phyloP scores from a whole-genome alignment of 2,888 invertebrate species.

The Dexiosoma caninum region DNA sequence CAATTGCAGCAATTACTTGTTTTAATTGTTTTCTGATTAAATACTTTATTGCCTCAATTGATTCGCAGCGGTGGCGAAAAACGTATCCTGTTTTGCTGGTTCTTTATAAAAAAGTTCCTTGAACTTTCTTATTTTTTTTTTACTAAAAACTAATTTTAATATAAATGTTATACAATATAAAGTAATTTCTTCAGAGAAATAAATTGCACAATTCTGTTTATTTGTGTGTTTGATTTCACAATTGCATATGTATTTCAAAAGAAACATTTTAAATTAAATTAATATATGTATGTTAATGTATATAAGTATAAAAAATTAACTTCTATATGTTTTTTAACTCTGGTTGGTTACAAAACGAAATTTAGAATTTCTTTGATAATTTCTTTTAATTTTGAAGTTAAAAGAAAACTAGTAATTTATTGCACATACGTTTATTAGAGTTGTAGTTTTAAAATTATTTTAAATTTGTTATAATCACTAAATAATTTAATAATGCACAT shows the following conservation, averaged over 20 bases:
- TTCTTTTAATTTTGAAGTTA: constrained; percentile 58
- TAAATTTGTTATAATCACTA: constrained; percentile 14
- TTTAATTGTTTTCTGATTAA: neutral
- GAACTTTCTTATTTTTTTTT: neutral
- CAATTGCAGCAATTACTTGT: neutral
- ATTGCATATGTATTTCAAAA: constrained; percentile 37
- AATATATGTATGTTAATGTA: constrained; percentile 25
- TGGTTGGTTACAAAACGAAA: constrained; percentile 28
- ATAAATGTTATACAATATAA: constrained; percentile 7
- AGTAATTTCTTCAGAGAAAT: constrained; percentile 31
- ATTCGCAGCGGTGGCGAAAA: neutral
- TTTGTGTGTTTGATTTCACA: constrained; percentile 36
- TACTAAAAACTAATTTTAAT: constrained; percentile 11
- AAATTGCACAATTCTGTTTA: constrained; percentile 56
- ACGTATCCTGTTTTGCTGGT: neutral
- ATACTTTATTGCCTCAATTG: neutral
- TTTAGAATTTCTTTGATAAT: constrained; percentile 48
- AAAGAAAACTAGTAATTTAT: constrained; percentile 78
- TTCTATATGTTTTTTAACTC: constrained; percentile 1
- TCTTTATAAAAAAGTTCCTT: too few species aligned
- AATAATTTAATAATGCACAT: constrained; percentile 16
- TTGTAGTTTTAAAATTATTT: constrained; percentile 61
- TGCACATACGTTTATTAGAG: constrained; percentile 76
- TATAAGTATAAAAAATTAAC: constrained; percentile 19
- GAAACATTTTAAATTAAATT: constrained; percentile 20